Evolutionary conservation across 2,113 vertebrate species (phyloP).

Genomic region (Corapipo altera): DNA sequence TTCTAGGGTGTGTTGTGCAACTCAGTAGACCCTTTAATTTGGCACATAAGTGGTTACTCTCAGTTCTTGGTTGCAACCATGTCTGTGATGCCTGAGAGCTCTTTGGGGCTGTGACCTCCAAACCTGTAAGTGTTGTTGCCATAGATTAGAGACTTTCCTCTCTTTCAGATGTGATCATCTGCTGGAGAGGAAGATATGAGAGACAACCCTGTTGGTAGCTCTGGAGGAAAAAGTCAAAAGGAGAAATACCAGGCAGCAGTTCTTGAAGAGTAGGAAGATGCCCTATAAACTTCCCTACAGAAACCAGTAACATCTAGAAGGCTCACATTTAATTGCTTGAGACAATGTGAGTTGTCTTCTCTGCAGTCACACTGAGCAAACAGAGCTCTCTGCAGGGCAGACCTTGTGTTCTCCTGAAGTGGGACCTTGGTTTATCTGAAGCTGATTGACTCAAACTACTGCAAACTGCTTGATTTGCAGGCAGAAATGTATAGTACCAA

Average conservation of each 20-base stretch:
- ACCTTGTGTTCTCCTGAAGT: background rate
- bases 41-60: fast-evolving
- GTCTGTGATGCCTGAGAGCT: background rate
- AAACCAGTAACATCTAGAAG: background rate
- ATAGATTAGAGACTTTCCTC: background rate
- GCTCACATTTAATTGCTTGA: background rate
- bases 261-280: background rate
- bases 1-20: background rate
- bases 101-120: background rate
- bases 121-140: background rate
- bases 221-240: background rate
- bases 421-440: background rate
- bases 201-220: background rate
- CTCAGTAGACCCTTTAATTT: background rate
- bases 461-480: background rate
- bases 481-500: background rate
- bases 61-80: background rate
- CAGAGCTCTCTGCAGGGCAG: background rate
- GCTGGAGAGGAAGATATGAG: background rate
- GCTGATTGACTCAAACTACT: background rate
- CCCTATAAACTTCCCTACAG: background rate
- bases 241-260: background rate
- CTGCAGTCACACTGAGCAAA: background rate
- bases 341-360: background rate
- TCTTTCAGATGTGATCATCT: background rate